phyloP scores from a whole-genome alignment of 1,140 invertebrate genomes.

The Drosophila watanabei region DNA sequence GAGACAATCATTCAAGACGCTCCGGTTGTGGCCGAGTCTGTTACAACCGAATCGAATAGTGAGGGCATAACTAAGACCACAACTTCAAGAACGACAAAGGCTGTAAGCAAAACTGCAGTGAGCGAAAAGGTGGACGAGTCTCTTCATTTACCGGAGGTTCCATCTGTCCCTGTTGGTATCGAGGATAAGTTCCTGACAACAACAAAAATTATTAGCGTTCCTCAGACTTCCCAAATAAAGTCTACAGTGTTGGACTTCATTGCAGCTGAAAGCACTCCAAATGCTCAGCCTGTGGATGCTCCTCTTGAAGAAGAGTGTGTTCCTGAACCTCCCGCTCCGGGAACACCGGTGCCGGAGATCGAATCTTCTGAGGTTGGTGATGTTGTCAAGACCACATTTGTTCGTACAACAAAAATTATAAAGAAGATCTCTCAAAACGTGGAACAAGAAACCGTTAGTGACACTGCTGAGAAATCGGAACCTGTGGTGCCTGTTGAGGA shows the following conservation, averaged over 20 bases:
- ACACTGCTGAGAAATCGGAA: constrained; percentile 5
- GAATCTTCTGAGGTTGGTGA: constrained; percentile 46
- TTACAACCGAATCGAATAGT: constrained; percentile 71
- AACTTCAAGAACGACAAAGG: constrained; percentile 65
- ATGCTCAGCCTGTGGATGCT: constrained; percentile 9
- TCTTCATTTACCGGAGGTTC: constrained; percentile 19
- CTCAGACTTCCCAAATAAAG: constrained; percentile 22
- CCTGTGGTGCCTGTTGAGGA: constrained; percentile 27
- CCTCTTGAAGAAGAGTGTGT: constrained; percentile 1
- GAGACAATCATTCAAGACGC: constrained; percentile 61
- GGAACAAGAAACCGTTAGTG: constrained; percentile 44
- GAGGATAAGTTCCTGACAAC: constrained; percentile 17
- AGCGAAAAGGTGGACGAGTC: constrained; percentile 27
- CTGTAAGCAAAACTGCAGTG: constrained; percentile 40
- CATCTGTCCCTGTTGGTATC: neutral
- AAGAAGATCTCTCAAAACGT: constrained; percentile 76
- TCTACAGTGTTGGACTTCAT: constrained; percentile 59
- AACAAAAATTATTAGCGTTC: neutral
- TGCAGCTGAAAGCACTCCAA: constrained; percentile 2
- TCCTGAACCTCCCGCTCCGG: neutral
- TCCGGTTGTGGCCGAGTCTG: constrained; percentile 66
- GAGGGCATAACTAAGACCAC: constrained; percentile 73
- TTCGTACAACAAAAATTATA: constrained; percentile 78
- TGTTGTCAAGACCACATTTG: constrained; percentile 79
- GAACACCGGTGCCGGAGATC: constrained; percentile 13